Evolutionary conservation across 2,888 invertebrate species (phyloP).

Genomic region (Drosophila emarginata): DNA sequence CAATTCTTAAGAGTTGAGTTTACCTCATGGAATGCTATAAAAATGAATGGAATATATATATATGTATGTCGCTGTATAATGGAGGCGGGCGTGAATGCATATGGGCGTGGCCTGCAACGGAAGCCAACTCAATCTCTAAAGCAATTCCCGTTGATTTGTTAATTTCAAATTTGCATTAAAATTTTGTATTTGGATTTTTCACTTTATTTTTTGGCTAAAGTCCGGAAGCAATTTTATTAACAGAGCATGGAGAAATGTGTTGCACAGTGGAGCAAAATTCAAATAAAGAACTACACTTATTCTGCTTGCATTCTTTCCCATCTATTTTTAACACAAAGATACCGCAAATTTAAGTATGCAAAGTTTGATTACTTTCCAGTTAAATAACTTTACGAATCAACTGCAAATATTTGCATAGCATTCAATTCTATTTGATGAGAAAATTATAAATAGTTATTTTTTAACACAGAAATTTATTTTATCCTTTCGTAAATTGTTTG

Average conservation of each 20-base stretch:
- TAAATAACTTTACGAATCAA: too few relatives aligned
- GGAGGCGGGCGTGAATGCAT: not conserved
- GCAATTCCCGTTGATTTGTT: constrained; percentile 46
- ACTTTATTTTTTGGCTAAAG: not conserved
- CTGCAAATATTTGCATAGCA: too few relatives aligned
- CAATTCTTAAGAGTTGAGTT: constrained; percentile 32
- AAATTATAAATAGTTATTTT: too few relatives aligned
- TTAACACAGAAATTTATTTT: constrained; percentile 40
- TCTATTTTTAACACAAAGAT: constrained; percentile 42
- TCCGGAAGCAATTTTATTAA: constrained; percentile 1
- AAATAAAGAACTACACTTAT: too few relatives aligned
- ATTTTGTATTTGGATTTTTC: not conserved
- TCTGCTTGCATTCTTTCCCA: constrained; percentile 3
- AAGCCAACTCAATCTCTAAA: constrained; percentile 39
- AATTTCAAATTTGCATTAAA: constrained; percentile 42
- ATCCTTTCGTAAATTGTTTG: constrained; percentile 38
- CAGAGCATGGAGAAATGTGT: not conserved
- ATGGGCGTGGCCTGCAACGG: constrained; percentile 39
- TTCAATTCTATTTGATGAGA: too few relatives aligned
- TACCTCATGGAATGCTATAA: constrained; percentile 3
- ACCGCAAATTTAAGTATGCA: too few relatives aligned
- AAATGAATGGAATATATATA: constrained; percentile 26
- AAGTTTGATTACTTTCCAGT: too few relatives aligned
- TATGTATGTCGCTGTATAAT: constrained; percentile 32
- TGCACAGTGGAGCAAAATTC: not conserved